Evolutionary conservation across 2,113 vertebrate genomes (phyloP), one percentile per base, ranked within the genome.

Genomic region (Corydoras sp.): DNA sequence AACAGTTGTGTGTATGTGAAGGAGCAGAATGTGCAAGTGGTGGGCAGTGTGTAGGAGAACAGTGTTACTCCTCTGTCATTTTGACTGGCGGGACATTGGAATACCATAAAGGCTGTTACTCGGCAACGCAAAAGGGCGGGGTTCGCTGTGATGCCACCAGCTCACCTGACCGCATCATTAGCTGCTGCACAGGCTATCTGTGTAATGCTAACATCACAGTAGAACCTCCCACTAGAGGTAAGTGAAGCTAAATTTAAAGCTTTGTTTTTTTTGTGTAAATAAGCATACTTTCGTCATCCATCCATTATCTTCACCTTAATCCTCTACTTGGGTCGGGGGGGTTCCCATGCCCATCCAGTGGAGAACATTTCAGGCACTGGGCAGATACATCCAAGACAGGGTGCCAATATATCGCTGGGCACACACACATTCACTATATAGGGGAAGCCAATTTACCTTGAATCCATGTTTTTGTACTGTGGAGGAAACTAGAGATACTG

Each of bases 161-260:
- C 0, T 95, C 95, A 2, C 85, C 91, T 1, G 90, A 89, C 83
- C 91, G 91, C 65, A 92, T 92, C 3, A 90, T 99, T 62, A 93
- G 93, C 78, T 99, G 96, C 88, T 99, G 96, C 86, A 93, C 94
- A 68, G 94, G 96, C 2, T 86, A 98, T 86, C 89, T 97, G 86
- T 99, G 96, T 84, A 99, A 99, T 86, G 87, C 92, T 89, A 99
- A 99, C 78, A 90, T 95, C 85, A 97, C 93, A 0, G 92, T 91
- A 0, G 91, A 94, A 62, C 79, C 92, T 76, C 90, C 89, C 5
- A 89, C 83, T 4, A 96, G 91, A 90, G 94, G 95, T 93, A 84
- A 85, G 2, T 5, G 14, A n/a, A 9, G 1, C 15, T 24, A 24
- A 24, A 24, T 24, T 24, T 24, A 24, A 24, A 24, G 18, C 18